Base-by-base conservation (phyloP, 1,140 invertebrate genomes). In the Philopotamus ludificatus region DNA sequence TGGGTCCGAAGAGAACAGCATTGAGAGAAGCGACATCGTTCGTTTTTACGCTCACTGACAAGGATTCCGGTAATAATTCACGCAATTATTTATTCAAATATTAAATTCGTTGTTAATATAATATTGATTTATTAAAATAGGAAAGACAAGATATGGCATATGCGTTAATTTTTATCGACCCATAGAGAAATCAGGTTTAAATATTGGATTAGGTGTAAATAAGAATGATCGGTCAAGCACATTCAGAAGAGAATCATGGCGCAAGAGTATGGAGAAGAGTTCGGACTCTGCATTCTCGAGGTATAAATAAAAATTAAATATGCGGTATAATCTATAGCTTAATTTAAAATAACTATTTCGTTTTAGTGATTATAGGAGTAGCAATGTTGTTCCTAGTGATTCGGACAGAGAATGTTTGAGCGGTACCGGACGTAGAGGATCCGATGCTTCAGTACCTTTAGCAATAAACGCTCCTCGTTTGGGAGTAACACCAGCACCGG, bases 111-210 rank as follows among this genome's bases (percentile, higher is more conserved):
- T 10, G 0, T 12, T 50, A 12, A 23, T 65, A 41, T 15, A 12
- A 45, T 57, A 28, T 64, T 7, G 12, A 34, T 7, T 23, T 45
- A 20, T 25, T 53, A 22, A 3, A 44, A 7, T 49, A 89, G 87
- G 87, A 53, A 94, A 88, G 78, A 91, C 89, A 15, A 87, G 94
- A 22, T 97, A 93, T 76, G 97, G 97, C 20, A 94, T 98, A 66
- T 99, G 97, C 80, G 90, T 99, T 21, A 99, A 99, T 77, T 99
- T 99, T 78, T 99, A 98, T 81, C 87, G 96, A 45, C 90, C 94
- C 0, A 87, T 97, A 49, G 88, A 94, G 73, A 84, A 83, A 51
- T 74, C 76, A 26, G 73, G 76, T 54, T 21, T 60, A n/a, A 49
- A 61, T 39, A 1, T 71, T 72, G n/a, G 73, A 10, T 39, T 65